Percentiles rank a stretch among this genome's conserved stretches.
Conservation (phyloP, 92 coral and sea anemone genomes). For the Isaurus tuberculatus region DNA sequence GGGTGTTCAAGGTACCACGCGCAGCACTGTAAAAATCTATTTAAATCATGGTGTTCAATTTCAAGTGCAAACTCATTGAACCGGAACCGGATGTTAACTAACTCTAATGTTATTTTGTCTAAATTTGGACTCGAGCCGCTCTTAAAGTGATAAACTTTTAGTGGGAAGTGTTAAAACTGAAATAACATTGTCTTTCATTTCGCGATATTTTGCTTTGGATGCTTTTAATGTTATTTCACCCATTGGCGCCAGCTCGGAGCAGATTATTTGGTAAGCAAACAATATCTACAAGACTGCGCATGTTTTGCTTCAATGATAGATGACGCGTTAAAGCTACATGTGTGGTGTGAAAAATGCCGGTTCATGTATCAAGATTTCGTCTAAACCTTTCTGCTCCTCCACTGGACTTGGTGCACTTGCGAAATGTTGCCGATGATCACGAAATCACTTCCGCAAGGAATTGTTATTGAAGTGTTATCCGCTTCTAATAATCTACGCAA, state of each 20-base stretch:
- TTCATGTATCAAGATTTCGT: neutral
- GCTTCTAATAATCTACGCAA: neutral
- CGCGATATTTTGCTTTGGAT: too few species aligned
- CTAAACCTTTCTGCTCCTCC: neutral
- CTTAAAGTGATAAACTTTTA: too few species aligned
- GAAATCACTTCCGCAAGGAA: neutral
- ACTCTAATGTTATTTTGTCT: too few species aligned
- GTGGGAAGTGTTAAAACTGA: too few species aligned
- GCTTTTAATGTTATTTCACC: too few species aligned
- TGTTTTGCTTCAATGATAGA: neutral
- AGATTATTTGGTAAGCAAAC: neutral
- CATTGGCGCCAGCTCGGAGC: neutral
- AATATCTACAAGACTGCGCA: slow-evolving; percentile 30
- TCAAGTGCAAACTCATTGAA: too few species aligned
- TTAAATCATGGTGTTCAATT: too few species aligned
- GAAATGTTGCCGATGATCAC: neutral
- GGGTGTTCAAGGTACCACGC: too few species aligned
- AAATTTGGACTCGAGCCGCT: too few species aligned
- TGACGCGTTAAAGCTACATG: neutral
- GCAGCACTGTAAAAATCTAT: too few species aligned
- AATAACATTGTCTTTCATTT: too few species aligned
- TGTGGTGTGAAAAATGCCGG: neutral
- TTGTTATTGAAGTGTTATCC: slow-evolving; percentile 6
- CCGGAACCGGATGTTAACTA: too few species aligned
- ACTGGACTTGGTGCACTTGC: neutral